Conservation (phyloP, 2,888 invertebrate genomes). For the Euphydryas editha region DNA sequence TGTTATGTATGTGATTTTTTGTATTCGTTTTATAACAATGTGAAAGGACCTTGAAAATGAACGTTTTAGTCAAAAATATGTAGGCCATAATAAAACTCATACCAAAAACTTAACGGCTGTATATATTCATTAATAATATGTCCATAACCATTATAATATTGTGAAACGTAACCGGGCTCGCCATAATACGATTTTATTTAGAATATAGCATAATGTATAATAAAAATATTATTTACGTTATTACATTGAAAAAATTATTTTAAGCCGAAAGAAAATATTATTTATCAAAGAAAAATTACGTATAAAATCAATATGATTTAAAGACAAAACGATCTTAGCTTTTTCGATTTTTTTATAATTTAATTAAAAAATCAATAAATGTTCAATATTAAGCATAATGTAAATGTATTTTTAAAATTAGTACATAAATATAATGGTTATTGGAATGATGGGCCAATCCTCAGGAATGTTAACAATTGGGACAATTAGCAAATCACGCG, state of each 20-base stretch:
- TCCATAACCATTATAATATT: neutral
- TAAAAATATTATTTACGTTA: neutral
- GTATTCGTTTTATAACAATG: neutral
- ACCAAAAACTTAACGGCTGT: conserved; percentile 8
- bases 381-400: no score
- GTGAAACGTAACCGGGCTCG: conserved; percentile 21
- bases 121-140: neutral
- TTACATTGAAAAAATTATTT: neutral
- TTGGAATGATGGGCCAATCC: no score
- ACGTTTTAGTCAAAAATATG: neutral
- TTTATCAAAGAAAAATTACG: neutral
- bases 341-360: no score
- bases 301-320: neutral
- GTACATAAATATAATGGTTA: no score
- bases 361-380: neutral
- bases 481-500: no score
- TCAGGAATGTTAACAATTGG: no score
- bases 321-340: neutral
- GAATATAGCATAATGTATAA: conserved; percentile 22
- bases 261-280: neutral
- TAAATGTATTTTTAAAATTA: no score
- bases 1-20: neutral
- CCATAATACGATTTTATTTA: conserved; percentile 18
- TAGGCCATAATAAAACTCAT: neutral
- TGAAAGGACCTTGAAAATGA: neutral